These are phyloP conservation scores for Orthosia gracilis DNA, from an alignment of 2,888 invertebrate genomes.

Conservation along the genomic window DNA sequence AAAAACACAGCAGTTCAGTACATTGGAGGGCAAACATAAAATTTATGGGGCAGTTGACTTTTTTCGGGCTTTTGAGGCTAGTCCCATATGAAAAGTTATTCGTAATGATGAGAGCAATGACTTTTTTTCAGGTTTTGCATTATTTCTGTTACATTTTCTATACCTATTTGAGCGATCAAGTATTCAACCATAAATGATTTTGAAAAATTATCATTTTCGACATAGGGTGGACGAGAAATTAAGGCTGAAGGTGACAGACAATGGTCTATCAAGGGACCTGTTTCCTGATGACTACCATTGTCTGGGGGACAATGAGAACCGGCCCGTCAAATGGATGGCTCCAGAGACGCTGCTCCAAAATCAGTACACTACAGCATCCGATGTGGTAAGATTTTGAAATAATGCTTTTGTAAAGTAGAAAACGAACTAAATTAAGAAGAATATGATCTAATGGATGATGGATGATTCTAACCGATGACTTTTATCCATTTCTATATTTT, in stretches of 20 bases:
- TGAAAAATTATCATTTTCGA: conserved; percentile 39
- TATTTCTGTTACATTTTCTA: too few relatives aligned
- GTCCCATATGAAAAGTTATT: too few relatives aligned
- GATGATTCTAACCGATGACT: neutral
- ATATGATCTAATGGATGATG: neutral
- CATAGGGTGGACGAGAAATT: conserved; percentile 94
- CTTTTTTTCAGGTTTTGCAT: neutral
- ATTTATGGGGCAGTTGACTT: too few relatives aligned
- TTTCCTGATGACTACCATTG: conserved; percentile 98
- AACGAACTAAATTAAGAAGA: neutral
- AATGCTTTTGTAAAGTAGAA: neutral
- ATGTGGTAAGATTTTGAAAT: conserved; percentile 93
- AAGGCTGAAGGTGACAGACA: conserved; percentile 96
- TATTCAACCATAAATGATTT: neutral
- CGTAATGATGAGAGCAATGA: too few relatives aligned
- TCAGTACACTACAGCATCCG: conserved; percentile 96
- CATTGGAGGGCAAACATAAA: too few relatives aligned
- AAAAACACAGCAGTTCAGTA: too few relatives aligned
- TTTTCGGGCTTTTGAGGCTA: too few relatives aligned
- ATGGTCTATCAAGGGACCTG: conserved; percentile 96
- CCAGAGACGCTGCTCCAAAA: conserved; percentile 96
- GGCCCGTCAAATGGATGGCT: conserved; percentile 98
- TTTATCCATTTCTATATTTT: too few relatives aligned
- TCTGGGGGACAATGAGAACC: conserved; percentile 97
- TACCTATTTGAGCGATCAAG: too few relatives aligned